Conservation (phyloP, 1,140 invertebrate genomes). For the Steinernema feltiae region DNA sequence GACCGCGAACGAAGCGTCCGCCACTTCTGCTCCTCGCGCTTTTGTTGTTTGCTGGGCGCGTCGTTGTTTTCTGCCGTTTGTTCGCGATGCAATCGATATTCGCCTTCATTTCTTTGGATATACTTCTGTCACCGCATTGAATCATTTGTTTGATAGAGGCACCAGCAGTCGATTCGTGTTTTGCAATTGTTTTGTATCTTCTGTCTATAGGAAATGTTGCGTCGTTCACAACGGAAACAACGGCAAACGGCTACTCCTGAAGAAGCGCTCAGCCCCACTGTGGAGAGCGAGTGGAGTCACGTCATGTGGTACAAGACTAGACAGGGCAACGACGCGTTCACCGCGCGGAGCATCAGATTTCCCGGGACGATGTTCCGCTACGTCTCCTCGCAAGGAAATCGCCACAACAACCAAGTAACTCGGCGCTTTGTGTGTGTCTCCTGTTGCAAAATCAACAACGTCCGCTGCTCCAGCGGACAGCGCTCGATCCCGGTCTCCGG, state of each 20-base stretch:
- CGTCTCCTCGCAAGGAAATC: not conserved
- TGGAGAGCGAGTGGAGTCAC: not conserved
- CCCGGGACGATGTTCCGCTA: not conserved
- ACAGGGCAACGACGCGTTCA: not conserved
- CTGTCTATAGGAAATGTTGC: no score
- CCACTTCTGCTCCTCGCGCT: no score
- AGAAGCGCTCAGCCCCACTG: not conserved
- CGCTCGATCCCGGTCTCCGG: not conserved
- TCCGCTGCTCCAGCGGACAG: not conserved
- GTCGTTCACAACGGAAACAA: not conserved
- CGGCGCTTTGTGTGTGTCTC: not conserved
- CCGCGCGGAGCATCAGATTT: not conserved
- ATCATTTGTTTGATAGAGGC: no score
- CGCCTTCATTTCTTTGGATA: no score
- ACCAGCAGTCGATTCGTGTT: no score
- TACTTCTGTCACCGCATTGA: no score
- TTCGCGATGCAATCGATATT: no score
- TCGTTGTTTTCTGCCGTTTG: no score
- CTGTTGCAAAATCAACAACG: conserved; percentile 1
- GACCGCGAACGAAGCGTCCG: no score
- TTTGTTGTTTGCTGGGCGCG: no score
- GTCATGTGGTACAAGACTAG: not conserved
- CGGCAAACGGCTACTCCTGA: not conserved
- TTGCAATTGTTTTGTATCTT: no score
- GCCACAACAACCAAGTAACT: not conserved